Evolutionary conservation across 1,140 invertebrate genomes (phyloP), one percentile per base, ranked within the genome.

Genomic region (Zophobas atratus): DNA sequence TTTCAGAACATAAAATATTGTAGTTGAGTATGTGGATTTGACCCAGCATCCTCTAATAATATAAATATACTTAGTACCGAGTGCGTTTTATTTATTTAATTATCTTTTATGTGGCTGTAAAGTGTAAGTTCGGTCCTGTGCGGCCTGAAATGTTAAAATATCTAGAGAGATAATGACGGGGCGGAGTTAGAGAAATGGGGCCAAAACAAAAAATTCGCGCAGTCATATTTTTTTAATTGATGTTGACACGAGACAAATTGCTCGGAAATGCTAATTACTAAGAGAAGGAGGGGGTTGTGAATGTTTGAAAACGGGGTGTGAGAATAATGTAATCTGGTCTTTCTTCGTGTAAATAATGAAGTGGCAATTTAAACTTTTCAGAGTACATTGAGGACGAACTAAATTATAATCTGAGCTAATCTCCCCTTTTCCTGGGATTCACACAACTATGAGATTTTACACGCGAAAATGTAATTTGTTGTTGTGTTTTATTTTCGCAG

Each of bases 201-300:
- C n/a, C 49, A 8, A 46, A 38, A 38, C 36, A 36, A 67, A 67
- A 67, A 41, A 67, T n/a, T 51, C 3, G 60, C 60, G n/a, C 33
- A 67, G 60, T 67, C 60, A 67, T 67, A 60, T 67, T 67, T 67
- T 51, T 67, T 41, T 67, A 67, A 67, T 67, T 67, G 60, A 67
- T 67, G 38, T 39, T 67, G 60, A 43, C 60, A 43, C 6, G 60
- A 67, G 60, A 67, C 39, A 67, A 67, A 67, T 43, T 43, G 60
- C 60, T n/a, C 20, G 6, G 32, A 67, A 39, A 67, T 67, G 60
- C 60, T 43, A 67, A 67, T 67, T 38, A 60, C n/a, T 60, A 35
- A 33, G 3, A 36, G 5, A 60, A 8, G 56, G 49, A 53, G 56
- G 33, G 56, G 6, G 36, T 38, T 55, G 20, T 20, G 20, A 20